A percentile compares a stretch with the other conserved stretches of the same genome.
These are phyloP conservation scores for Lymantria monacha DNA, from an alignment of 2,888 invertebrate species.

Conservation along the genomic window DNA sequence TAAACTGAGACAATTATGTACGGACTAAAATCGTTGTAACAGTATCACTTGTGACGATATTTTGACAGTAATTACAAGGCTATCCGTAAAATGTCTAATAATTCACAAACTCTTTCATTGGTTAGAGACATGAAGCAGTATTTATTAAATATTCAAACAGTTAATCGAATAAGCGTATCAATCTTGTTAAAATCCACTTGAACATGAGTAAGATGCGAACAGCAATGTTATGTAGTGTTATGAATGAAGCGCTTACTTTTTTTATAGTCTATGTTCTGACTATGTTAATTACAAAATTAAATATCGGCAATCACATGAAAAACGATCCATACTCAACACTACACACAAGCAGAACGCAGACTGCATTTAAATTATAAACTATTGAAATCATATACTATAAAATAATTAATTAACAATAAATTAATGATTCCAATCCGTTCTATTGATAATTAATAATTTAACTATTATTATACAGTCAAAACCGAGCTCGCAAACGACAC, in stretches of 20 bases:
- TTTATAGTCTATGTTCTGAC: no score
- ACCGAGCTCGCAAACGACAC: no score
- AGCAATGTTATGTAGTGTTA: neutral
- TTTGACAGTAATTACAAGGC: constrained; percentile 18
- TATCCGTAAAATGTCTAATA: constrained; percentile 23
- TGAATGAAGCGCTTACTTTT: neutral
- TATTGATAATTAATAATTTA: no score
- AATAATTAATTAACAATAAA: constrained; percentile 22
- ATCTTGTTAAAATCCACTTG: constrained; percentile 32
- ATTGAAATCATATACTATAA: constrained; percentile 31
- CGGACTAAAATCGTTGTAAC: constrained; percentile 69
- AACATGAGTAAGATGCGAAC: neutral
- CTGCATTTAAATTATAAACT: neutral
- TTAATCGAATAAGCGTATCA: constrained; percentile 49
- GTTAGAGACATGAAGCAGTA: neutral
- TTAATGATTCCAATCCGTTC: no score
- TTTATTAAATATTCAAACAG: constrained; percentile 7
- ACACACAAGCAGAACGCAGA: neutral
- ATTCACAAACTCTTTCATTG: constrained; percentile 3
- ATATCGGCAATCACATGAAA: neutral
- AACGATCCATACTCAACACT: neutral
- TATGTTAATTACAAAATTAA: no score
- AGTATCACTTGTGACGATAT: constrained; percentile 37
- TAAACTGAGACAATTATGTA: constrained; percentile 53
- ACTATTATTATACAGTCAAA: no score